Conservation (phyloP, 1,140 invertebrate species). For the Hylyphantes graminicola region DNA sequence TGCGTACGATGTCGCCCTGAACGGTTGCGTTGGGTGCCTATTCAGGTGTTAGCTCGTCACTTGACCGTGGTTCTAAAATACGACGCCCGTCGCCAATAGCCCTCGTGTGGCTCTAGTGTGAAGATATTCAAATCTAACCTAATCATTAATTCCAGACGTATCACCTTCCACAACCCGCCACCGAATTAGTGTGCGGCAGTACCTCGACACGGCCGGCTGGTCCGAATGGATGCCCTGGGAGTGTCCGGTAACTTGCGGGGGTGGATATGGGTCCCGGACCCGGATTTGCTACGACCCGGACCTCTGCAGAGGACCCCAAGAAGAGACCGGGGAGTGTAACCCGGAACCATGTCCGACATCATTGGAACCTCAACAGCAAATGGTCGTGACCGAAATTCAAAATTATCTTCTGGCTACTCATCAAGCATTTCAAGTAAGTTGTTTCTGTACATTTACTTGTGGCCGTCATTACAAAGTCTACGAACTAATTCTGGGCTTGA, state of each 20-base stretch:
- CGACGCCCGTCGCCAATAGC: too few species aligned
- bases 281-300: conserved; percentile 37
- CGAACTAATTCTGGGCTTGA: too few species aligned
- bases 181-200: background rate
- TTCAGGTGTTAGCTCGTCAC: too few species aligned
- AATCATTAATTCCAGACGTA: too few species aligned
- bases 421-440: conserved; percentile 20
- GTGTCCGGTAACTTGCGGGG: conserved; percentile 20
- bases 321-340: conserved; percentile 2
- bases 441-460: too few species aligned
- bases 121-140: too few species aligned
- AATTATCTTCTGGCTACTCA: background rate
- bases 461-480: too few species aligned
- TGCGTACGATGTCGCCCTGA: too few species aligned
- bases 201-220: conserved; percentile 9
- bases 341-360: background rate
- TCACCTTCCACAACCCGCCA: too few species aligned
- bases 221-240: conserved; percentile 47
- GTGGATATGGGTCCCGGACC: background rate
- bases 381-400: background rate
- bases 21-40: too few species aligned
- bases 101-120: too few species aligned
- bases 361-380: background rate
- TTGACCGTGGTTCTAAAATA: too few species aligned
- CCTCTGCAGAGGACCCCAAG: conserved; percentile 3